phyloP scores from a whole-genome alignment of 1,140 invertebrate species.

The Pogonognathellus flavescens region DNA sequence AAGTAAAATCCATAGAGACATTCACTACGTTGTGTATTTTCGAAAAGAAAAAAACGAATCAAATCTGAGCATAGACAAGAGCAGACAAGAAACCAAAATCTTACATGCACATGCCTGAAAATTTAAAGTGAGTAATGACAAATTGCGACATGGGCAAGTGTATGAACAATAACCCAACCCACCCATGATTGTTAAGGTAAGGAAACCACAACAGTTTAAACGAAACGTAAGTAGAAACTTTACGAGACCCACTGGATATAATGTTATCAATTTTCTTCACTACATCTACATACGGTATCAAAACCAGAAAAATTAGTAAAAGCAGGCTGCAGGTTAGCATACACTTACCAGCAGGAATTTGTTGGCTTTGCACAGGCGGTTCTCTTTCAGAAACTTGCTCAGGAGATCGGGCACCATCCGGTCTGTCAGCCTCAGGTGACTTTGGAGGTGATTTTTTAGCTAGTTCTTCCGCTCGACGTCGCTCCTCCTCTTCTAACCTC shows the following conservation, averaged over 20 bases:
- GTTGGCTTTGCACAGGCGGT: slow-evolving; percentile 28
- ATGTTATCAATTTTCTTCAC: too few relatives aligned
- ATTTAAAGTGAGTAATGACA: not conserved
- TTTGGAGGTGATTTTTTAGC: slow-evolving; percentile 75
- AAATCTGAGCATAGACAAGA: slow-evolving; percentile 15
- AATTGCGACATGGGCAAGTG: not conserved
- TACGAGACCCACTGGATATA: too few relatives aligned
- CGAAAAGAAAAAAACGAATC: not conserved
- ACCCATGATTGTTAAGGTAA: slow-evolving; percentile 2
- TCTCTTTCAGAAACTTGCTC: slow-evolving; percentile 64
- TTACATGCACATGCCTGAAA: slow-evolving; percentile 38
- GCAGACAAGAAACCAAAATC: slow-evolving; percentile 29
- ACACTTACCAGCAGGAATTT: slow-evolving; percentile 52
- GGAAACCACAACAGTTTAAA: not conserved
- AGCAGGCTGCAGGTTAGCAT: not conserved
- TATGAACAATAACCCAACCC: not conserved
- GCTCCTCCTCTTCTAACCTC: slow-evolving; percentile 80
- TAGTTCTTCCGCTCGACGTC: slow-evolving; percentile 81
- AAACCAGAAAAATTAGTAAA: not conserved
- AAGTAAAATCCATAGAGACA: not conserved
- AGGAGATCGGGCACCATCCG: slow-evolving; percentile 67
- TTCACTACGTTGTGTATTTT: not conserved
- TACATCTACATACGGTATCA: too few relatives aligned
- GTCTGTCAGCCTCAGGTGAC: slow-evolving; percentile 73
- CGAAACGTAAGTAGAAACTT: too few relatives aligned